Evolutionary conservation across 2,888 invertebrate species (phyloP).

Genomic region (Vanessa cardui): DNA sequence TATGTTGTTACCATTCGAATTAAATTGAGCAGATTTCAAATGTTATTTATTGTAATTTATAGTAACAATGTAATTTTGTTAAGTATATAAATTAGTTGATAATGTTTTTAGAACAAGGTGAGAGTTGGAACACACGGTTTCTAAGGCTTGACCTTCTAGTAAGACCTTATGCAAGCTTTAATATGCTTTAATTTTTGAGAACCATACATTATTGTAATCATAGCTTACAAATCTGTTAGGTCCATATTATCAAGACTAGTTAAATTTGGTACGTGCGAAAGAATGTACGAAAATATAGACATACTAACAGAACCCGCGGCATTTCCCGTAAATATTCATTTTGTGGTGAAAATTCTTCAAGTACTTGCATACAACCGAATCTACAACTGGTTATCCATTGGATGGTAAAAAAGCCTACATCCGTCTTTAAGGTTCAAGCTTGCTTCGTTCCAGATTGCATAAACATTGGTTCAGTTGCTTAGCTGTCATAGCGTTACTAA

Average conservation of each 20-base stretch:
- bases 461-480: too few species aligned
- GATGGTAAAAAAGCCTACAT: too few species aligned
- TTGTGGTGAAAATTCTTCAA: too few species aligned
- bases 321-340: background rate
- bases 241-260: background rate
- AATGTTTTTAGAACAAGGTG: slow-evolving; percentile 40
- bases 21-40: slow-evolving; percentile 18
- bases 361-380: too few species aligned
- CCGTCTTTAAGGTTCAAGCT: too few species aligned
- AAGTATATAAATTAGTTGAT: slow-evolving; percentile 34
- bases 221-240: slow-evolving; percentile 18
- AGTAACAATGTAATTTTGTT: slow-evolving; percentile 27
- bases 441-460: too few species aligned
- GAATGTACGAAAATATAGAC: background rate
- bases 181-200: slow-evolving; percentile 31
- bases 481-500: too few species aligned
- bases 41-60: slow-evolving; percentile 23
- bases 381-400: too few species aligned
- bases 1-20: slow-evolving; percentile 20
- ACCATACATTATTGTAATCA: slow-evolving; percentile 34
- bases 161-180: slow-evolving; percentile 35
- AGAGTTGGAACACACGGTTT: slow-evolving; percentile 36
- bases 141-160: slow-evolving; percentile 36
- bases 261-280: background rate
- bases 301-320: too few species aligned